A percentile compares a stretch with the other conserved stretches of the same genome.
These are phyloP conservation scores for Hassar affinis DNA, from an alignment of 2,113 vertebrate species.

Conservation along the genomic window DNA sequence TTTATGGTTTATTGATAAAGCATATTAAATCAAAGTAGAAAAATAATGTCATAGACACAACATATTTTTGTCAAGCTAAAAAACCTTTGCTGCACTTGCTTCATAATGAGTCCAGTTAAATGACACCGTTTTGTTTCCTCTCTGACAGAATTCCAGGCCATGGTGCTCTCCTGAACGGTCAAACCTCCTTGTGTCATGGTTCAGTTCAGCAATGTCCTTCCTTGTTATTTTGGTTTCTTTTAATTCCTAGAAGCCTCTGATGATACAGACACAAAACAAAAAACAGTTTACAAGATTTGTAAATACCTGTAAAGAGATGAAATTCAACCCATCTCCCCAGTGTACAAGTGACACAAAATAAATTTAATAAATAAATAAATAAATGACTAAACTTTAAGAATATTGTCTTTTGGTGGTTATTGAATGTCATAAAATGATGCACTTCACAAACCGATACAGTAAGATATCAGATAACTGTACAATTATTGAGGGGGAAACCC, in stretches of 20 bases:
- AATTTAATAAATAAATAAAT: constrained; percentile 66
- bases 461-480: not conserved
- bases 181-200: constrained; percentile 55
- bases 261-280: constrained; percentile 40
- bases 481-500: not conserved
- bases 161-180: constrained; percentile 84
- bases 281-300: constrained; percentile 50
- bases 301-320: constrained; percentile 52
- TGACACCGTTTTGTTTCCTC: constrained; percentile 15
- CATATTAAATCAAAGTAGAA: not conserved
- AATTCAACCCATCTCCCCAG: constrained; percentile 47
- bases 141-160: constrained; percentile 87
- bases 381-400: constrained; percentile 55
- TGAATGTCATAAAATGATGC: not conserved
- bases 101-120: too few species aligned
- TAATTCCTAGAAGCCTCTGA: constrained; percentile 34
- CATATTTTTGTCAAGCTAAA: not conserved
- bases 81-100: not conserved
- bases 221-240: constrained; percentile 10
- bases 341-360: constrained; percentile 58
- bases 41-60: not conserved
- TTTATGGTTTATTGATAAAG: not conserved
- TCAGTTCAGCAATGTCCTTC: constrained; percentile 23
- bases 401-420: not conserved
- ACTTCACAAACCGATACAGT: not conserved